Evolutionary conservation across 2,797 vertebrate species (phyloP), one percentile per base, ranked within the genome.

Genomic region (Gephyroberyx darwinii): DNA sequence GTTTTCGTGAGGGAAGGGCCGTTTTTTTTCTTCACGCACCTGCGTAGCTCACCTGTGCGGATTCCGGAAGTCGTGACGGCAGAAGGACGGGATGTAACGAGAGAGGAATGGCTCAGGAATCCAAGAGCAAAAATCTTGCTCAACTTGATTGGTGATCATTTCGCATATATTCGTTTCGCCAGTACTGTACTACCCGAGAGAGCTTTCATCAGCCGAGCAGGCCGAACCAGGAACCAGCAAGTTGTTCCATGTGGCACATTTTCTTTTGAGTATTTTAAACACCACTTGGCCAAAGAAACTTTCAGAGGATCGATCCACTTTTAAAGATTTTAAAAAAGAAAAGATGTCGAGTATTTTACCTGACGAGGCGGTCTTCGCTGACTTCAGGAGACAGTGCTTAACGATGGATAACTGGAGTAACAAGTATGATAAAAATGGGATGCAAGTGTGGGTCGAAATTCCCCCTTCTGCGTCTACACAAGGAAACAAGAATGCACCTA

Each of bases 361-460:
- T 0, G 88, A 91, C 5, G 88, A 94, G 1, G 61, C 45, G 2
- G 69, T 71, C 1, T 96, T 96, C 61, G 66, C 66, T 0, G 89
- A 93, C 48, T 95, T 96, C 72, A 93, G 22, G 72, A 80, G 52
- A 3, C 93, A 94, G 73, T 95, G 95, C 70, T 16, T 90, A 16
- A 81, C 91, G 0, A 87, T 69, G 31, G 90, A 91, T 1, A 91
- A 91, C 39, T 96, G 95, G 94, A 5, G 26, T 1, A 92, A 74
- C 51, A 94, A 92, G 59, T 95, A 94, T 78, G 82, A 88, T 26
- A 92, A 84, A 0, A 43, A 82, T 0, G 93, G 84, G 3, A 91
- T 94, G 86, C 88, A 92, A 45, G 93, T 95, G n/a, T 95, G 94
- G 92, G 83, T 92, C 4, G 94, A 95, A 39, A 72, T 74, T 1